A percentile compares a stretch with the other conserved stretches of the same genome.
Conservation (phyloP, 2,113 vertebrate species). For the Coreoperca whiteheadi region DNA sequence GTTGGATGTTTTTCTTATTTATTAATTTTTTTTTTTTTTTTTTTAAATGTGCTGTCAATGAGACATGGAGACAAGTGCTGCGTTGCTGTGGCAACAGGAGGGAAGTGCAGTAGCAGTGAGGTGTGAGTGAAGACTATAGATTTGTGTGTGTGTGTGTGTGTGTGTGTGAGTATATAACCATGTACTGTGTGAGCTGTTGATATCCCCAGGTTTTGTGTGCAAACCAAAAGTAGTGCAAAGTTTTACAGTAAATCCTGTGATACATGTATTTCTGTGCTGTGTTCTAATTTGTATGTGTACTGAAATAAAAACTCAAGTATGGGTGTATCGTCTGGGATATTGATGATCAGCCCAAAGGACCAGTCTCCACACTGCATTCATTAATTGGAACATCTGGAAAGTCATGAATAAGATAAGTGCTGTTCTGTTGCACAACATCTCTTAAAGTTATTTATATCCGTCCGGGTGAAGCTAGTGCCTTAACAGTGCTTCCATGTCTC, state of each 20-base stretch:
- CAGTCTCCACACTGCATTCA: background rate
- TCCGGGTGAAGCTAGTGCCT: background rate
- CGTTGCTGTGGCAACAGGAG: constrained; percentile 79
- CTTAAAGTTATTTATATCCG: background rate
- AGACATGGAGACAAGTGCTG: constrained; percentile 67
- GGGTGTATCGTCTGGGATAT: constrained; percentile 5
- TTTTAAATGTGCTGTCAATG: constrained; percentile 70
- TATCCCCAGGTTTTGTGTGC: background rate
- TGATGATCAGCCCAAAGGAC: background rate
- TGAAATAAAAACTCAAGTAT: background rate
- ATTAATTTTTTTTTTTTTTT: background rate
- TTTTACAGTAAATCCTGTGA: background rate
- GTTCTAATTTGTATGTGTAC: background rate
- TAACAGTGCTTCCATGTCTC: background rate
- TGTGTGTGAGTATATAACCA: background rate
- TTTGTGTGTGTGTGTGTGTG: constrained; percentile 8
- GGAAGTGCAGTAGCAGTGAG: constrained; percentile 53
- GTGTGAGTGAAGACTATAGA: constrained; percentile 32
- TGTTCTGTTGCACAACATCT: background rate
- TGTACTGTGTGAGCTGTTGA: background rate
- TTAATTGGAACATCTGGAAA: constrained; percentile 21
- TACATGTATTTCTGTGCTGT: background rate
- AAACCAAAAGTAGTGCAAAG: background rate
- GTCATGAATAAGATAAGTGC: background rate
- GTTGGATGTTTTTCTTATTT: too few species aligned